Evolutionary conservation across 2,888 invertebrate genomes (phyloP), one percentile per base, ranked within the genome.

Genomic region (Meandrusa payeni): DNA sequence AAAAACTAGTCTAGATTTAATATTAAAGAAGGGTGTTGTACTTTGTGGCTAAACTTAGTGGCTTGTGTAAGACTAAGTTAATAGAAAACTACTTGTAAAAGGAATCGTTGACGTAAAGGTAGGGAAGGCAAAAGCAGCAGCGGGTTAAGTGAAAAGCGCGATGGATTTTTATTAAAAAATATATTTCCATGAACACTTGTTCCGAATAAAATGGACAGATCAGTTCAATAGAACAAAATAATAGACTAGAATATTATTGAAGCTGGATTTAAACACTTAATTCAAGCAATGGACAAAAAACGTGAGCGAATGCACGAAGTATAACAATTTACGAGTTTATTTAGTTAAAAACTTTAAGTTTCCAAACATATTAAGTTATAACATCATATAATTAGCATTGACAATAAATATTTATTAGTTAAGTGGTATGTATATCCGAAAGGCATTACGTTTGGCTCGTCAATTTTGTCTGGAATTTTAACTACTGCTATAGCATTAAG

Each of bases 121-220:
- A 53, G 57, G 64, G 57, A 59, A 62, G 64, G 67, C 63, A 57
- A 49, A 73, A 73, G 55, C 33, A 68, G 66, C 77, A 68, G 75
- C 76, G 52, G 78, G 80, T 61, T 68, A 71, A 86, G 86, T 86
- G 75, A 86, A 87, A 87, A 83, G 82, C 83, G 65, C 56, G 68
- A 76, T 71, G 75, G 68, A 68, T 69, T 78, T 80, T 78, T 74
- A 69, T 59, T 42, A 82, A 78, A 79, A 83, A 81, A n/a, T 86
- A 85, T 85, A 85, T 85, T 82, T 83, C 69, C 64, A 58, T 76
- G 73, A 77, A 79, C 71, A 76, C 55, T 75, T 56, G 66, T 72
- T 77, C 75, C 73, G 78, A 75, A 76, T 51, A 72, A 75, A 76
- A 82, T 78, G 82, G 82, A 87, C 81, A 83, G 76, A 76, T 76